These are phyloP conservation scores for Pao palembangensis DNA, from an alignment of 2,113 vertebrate genomes.

Conservation along the genomic window DNA sequence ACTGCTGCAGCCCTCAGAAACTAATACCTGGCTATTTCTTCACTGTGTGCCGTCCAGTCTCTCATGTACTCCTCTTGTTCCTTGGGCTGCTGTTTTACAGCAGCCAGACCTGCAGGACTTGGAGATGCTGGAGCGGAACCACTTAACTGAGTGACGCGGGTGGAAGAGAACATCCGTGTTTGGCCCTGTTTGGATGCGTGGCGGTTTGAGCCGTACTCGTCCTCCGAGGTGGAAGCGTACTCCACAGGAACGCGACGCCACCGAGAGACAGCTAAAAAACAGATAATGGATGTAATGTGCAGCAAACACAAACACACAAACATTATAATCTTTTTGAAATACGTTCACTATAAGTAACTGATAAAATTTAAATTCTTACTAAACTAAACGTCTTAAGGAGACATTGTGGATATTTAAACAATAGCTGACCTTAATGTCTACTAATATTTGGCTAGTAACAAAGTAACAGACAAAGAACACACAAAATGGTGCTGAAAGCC, in stretches of 20 bases:
- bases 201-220: conserved; percentile 96
- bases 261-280: conserved; percentile 72
- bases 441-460: no score
- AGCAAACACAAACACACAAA: no score
- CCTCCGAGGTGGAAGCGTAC: conserved; percentile 97
- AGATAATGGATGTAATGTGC: neutral
- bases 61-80: conserved; percentile 97
- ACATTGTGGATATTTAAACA: no score
- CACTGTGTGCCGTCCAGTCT: conserved; percentile 96
- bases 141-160: conserved; percentile 84
- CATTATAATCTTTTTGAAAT: neutral
- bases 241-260: conserved; percentile 95
- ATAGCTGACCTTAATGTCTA: no score
- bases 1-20: neutral
- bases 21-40: conserved; percentile 91
- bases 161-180: conserved; percentile 81
- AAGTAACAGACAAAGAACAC: neutral
- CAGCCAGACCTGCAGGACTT: conserved; percentile 64
- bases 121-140: conserved; percentile 76
- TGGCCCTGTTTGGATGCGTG: conserved; percentile 87
- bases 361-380: no score
- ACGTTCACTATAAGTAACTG: no score
- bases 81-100: conserved; percentile 85
- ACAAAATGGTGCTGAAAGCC: neutral
- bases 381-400: no score